Conservation (phyloP, 2,888 invertebrate genomes). For the Lordiphosa fenestrarum region DNA sequence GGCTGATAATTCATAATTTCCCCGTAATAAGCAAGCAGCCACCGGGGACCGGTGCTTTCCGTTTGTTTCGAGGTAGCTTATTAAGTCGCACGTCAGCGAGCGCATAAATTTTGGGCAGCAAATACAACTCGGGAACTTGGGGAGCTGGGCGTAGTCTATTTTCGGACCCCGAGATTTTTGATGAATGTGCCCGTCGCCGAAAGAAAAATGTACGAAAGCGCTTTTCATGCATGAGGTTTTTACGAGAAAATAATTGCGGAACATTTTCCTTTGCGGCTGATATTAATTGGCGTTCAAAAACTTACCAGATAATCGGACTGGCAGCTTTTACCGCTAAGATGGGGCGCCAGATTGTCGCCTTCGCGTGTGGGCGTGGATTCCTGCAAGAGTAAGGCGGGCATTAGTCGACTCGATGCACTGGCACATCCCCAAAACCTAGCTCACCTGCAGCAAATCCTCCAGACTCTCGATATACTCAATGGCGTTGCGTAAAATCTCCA, state of each 20-base stretch:
- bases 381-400: conserved; percentile 45
- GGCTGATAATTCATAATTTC: conserved; percentile 67
- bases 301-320: conserved; percentile 80
- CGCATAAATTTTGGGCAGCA: conserved; percentile 63
- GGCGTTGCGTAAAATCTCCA: conserved; percentile 97
- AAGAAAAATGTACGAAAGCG: conserved; percentile 73
- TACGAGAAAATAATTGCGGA: conserved; percentile 75
- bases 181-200: conserved; percentile 73
- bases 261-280: conserved; percentile 50
- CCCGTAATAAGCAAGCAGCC: conserved; percentile 21
- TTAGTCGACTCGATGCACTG: too few relatives aligned
- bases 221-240: conserved; percentile 71
- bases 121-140: conserved; percentile 20
- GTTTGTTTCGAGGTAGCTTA: conserved; percentile 42
- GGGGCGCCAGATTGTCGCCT: conserved; percentile 77
- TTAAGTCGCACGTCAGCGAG: conserved; percentile 65
- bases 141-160: conserved; percentile 56
- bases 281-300: conserved; percentile 74
- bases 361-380: conserved; percentile 78
- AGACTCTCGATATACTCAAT: conserved; percentile 98
- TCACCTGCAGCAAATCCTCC: conserved; percentile 88
- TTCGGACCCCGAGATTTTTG: conserved; percentile 69
- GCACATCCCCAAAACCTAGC: too few relatives aligned
- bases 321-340: conserved; percentile 75
- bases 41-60: conserved; percentile 2